phyloP scores from a whole-genome alignment of 2,888 invertebrate genomes.

The Cyrtodaria siliqua region DNA sequence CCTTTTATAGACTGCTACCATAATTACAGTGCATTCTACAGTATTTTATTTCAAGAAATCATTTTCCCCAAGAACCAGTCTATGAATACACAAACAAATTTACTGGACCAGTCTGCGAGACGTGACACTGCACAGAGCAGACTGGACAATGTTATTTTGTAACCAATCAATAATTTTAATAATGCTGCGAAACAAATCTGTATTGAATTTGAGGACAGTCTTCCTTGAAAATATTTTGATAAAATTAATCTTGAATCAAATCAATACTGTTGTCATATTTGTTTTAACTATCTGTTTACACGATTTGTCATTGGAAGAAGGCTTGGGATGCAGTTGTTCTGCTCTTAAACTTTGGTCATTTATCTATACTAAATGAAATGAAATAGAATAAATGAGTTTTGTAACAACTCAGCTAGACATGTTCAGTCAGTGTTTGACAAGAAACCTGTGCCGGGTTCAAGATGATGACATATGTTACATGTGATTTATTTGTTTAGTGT shows the following conservation, averaged over 20 bases:
- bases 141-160: conserved; percentile 53
- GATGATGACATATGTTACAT: no score
- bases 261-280: conserved; percentile 17
- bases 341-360: background rate
- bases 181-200: conserved; percentile 41
- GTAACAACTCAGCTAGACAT: no score
- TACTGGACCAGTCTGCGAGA: conserved; percentile 11
- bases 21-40: no score
- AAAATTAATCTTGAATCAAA: conserved; percentile 46
- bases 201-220: conserved; percentile 47
- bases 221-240: conserved; percentile 57
- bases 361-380: background rate
- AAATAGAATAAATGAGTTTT: background rate
- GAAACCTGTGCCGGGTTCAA: no score
- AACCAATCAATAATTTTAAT: conserved; percentile 63
- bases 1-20: no score
- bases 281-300: conserved; percentile 24
- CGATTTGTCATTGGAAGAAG: conserved; percentile 10
- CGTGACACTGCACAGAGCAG: conserved; percentile 48
- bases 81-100: conserved; percentile 15
- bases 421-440: no score
- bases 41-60: conserved; percentile 28
- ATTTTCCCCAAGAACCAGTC: conserved; percentile 3
- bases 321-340: no score
- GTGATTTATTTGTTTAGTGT: no score